Evolutionary conservation across 1,140 invertebrate genomes (phyloP).

Genomic region (Tetraneura akinire): DNA sequence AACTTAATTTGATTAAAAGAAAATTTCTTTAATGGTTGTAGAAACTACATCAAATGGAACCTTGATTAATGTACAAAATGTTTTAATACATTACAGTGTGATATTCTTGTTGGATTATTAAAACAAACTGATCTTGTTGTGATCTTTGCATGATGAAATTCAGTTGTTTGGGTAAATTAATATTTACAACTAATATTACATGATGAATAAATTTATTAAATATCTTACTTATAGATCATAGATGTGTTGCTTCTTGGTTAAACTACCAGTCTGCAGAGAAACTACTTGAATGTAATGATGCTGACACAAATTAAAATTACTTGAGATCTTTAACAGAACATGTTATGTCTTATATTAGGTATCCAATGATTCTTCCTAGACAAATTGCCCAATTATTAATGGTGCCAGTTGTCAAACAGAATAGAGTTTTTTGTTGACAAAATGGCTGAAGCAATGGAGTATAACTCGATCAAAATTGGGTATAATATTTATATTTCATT

Average conservation of each 20-base stretch:
- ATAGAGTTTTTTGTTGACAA: conserved; percentile 86
- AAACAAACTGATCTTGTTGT: conserved; percentile 87
- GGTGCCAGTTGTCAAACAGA: conserved; percentile 74
- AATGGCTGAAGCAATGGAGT: conserved; percentile 70
- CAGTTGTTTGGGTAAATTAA: conserved; percentile 68
- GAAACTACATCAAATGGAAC: conserved; percentile 91
- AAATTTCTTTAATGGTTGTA: no score
- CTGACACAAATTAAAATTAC: conserved; percentile 62
- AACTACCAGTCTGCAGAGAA: conserved; percentile 59
- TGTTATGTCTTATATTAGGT: conserved; percentile 78
- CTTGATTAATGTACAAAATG: conserved; percentile 76
- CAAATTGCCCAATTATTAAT: conserved; percentile 79
- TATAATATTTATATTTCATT: conserved; percentile 4
- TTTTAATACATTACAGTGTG: conserved; percentile 80
- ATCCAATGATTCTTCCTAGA: conserved; percentile 89
- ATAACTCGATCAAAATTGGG: conserved; percentile 30
- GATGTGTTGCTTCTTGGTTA: conserved; percentile 76
- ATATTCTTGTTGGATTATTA: conserved; percentile 74
- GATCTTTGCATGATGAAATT: conserved; percentile 86
- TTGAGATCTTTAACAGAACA: conserved; percentile 71
- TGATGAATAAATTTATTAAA: not conserved
- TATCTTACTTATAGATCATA: conserved; percentile 57
- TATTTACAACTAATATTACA: conserved; percentile 54
- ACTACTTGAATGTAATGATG: conserved; percentile 54
- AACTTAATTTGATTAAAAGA: no score